Evolutionary conservation across 2,113 vertebrate genomes (phyloP).

Genomic region (Psittacus erithacus): DNA sequence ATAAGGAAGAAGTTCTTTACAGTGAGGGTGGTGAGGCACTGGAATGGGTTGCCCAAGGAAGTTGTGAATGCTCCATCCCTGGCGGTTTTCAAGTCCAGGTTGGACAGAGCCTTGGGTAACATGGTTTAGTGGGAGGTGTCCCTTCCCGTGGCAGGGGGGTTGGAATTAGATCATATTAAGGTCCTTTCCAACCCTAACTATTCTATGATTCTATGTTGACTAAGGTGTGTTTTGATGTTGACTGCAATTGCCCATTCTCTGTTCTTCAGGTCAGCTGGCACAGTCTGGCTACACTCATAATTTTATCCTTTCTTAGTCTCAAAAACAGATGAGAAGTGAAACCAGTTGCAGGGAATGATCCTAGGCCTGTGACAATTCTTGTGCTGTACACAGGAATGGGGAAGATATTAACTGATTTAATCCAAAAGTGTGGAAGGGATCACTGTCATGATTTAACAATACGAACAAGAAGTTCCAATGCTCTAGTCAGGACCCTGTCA

Average conservation of each 20-base stretch:
- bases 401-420: neutral
- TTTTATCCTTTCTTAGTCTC: neutral
- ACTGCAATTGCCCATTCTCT: neutral
- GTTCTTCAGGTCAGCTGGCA: neutral
- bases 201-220: neutral
- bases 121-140: too few species aligned
- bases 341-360: neutral
- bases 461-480: neutral
- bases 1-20: too few species aligned
- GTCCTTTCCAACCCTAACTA: neutral
- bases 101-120: too few species aligned
- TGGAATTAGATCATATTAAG: neutral
- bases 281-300: neutral
- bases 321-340: neutral
- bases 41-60: too few species aligned
- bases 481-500: neutral
- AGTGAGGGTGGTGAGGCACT: too few species aligned
- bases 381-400: neutral
- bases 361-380: neutral
- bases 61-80: too few species aligned
- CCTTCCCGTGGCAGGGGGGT: neutral
- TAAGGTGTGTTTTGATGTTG: neutral
- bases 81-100: too few species aligned
- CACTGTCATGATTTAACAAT: neutral
- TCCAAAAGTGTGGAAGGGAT: neutral